Conservation (phyloP, 2,888 invertebrate species). For the Acleris emargana region DNA sequence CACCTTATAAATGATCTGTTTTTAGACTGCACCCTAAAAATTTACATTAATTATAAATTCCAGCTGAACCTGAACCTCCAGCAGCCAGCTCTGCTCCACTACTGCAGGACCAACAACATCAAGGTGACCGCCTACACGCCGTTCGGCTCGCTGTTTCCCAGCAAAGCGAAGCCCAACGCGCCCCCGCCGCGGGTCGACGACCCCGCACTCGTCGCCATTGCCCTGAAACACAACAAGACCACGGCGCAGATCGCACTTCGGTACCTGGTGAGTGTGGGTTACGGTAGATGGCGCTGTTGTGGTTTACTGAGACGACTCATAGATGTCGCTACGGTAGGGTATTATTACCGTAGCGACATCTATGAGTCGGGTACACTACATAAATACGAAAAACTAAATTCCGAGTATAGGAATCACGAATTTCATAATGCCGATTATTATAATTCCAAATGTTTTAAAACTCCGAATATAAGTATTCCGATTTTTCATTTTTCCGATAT, state of each 20-base stretch:
- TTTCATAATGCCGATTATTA: no score
- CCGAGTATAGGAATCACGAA: no score
- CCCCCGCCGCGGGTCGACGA: conserved; percentile 82
- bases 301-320: no score
- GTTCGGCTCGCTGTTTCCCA: conserved; percentile 81
- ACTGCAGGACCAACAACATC: conserved; percentile 86
- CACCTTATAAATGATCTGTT: no score
- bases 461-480: no score
- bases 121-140: conserved; percentile 89
- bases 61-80: conserved; percentile 87
- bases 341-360: no score
- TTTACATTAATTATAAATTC: background rate
- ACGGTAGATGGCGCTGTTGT: background rate
- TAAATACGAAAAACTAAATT: no score
- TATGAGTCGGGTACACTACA: no score
- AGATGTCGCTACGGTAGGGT: no score
- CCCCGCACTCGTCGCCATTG: conserved; percentile 79
- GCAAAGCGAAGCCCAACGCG: conserved; percentile 72
- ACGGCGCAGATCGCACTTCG: conserved; percentile 86
- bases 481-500: no score
- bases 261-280: conserved; percentile 82
- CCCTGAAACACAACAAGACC: conserved; percentile 85
- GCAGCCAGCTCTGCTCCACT: conserved; percentile 87
- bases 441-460: no score
- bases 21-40: no score